A percentile compares a stretch with the other conserved stretches of the same genome.
These are phyloP conservation scores for Lepilemur ruficaudatus DNA, from an alignment of 2,797 vertebrate species.

Conservation along the genomic window DNA sequence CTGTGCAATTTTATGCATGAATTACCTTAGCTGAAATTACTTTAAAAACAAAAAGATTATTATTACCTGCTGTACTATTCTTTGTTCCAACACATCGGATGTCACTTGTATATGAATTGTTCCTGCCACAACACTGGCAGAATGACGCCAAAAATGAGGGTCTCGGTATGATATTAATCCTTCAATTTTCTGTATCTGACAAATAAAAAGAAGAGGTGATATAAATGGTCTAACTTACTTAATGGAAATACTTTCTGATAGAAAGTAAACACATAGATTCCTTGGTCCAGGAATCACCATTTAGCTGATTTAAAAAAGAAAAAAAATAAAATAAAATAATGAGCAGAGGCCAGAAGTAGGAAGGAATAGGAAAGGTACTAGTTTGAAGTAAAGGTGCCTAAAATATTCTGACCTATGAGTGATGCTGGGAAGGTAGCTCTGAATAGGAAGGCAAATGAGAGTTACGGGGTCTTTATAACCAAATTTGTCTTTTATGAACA, in stretches of 20 bases:
- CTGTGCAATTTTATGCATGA: not conserved
- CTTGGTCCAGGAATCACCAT: conserved; percentile 11
- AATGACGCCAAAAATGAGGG: conserved; percentile 98
- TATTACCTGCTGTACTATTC: conserved; percentile 95
- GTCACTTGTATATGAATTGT: conserved; percentile 97
- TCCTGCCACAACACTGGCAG: conserved; percentile 92
- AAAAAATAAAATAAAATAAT: not conserved
- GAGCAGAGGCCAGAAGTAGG: not conserved
- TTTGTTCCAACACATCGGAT: conserved; percentile 94
- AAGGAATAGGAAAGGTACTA: not conserved
- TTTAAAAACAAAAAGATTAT: conserved; percentile 39
- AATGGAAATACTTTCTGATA: conserved; percentile 44
- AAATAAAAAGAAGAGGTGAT: conserved; percentile 43
- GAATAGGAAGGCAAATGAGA: not conserved
- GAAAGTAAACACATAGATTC: conserved; percentile 39
- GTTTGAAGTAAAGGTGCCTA: not conserved
- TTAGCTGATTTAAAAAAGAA: not conserved
- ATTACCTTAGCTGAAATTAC: conserved; percentile 11
- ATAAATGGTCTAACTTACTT: conserved; percentile 33
- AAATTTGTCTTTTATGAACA: not conserved
- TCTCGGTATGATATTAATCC: conserved; percentile 97
- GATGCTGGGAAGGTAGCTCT: not conserved
- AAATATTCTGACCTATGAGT: not conserved
- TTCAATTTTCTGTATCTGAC: conserved; percentile 96
- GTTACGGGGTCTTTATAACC: not conserved